A percentile compares a stretch with the other conserved stretches of the same genome.
phyloP scores from a whole-genome alignment of 2,888 invertebrate genomes.

The Hetaerina titia region DNA sequence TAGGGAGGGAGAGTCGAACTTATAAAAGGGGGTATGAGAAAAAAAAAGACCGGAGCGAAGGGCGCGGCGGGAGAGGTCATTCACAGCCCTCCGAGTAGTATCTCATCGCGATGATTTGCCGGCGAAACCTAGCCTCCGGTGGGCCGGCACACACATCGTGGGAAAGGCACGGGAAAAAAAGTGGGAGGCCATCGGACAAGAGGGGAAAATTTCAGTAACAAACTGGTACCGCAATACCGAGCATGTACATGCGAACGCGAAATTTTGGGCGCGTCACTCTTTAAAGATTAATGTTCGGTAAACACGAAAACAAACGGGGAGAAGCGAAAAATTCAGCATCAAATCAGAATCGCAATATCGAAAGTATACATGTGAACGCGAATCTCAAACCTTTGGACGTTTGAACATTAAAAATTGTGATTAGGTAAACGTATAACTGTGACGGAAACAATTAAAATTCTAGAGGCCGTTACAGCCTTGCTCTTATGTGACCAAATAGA shows the following conservation, averaged over 20 bases:
- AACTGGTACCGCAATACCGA: not conserved
- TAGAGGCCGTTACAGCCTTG: too few relatives aligned
- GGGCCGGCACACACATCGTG: not conserved
- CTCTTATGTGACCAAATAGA: too few relatives aligned
- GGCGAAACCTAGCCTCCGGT: conserved; percentile 10
- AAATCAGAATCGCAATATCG: too few relatives aligned
- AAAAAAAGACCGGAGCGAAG: not conserved
- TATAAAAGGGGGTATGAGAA: not conserved
- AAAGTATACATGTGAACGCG: too few relatives aligned
- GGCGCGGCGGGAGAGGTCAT: conserved; percentile 49
- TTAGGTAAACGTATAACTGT: too few relatives aligned
- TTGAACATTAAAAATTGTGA: too few relatives aligned
- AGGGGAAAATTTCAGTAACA: not conserved
- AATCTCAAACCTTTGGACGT: too few relatives aligned
- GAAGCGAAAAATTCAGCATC: too few relatives aligned
- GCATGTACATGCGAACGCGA: not conserved
- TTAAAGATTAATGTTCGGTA: too few relatives aligned
- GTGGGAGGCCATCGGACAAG: not conserved
- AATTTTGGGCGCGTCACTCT: too few relatives aligned
- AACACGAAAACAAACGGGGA: too few relatives aligned
- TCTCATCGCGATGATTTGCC: conserved; percentile 44
- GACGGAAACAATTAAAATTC: too few relatives aligned
- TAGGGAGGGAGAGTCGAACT: not conserved
- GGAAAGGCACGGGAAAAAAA: not conserved
- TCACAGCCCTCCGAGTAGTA: conserved; percentile 34